Conservation (phyloP, 2,113 vertebrate genomes). For the Madoqua kirkii region DNA sequence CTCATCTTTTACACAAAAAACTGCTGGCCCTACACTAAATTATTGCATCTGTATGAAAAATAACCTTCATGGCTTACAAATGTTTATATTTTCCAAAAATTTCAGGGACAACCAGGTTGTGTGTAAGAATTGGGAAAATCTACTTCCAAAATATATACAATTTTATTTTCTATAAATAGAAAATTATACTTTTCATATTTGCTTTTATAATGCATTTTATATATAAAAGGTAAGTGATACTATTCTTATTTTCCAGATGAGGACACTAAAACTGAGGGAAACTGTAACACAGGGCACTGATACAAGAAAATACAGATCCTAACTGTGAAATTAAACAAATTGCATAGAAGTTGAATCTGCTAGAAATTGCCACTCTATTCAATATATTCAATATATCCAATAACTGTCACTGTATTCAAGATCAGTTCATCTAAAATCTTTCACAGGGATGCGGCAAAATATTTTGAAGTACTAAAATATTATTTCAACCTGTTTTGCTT, state of each 20-base stretch:
- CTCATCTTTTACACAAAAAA: neutral
- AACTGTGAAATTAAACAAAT: neutral
- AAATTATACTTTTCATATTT: neutral
- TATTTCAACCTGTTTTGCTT: neutral
- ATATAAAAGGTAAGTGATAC: neutral
- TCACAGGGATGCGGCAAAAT: neutral
- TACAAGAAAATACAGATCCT: neutral
- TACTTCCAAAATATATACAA: neutral
- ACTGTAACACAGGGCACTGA: neutral
- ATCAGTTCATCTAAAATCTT: neutral
- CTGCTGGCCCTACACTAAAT: neutral
- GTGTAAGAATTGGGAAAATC: neutral
- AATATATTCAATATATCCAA: neutral
- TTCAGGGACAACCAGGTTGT: neutral
- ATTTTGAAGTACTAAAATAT: neutral
- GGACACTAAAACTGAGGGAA: neutral
- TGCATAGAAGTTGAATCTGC: neutral
- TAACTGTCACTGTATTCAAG: neutral
- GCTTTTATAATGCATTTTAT: neutral
- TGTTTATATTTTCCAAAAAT: neutral
- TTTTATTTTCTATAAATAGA: neutral
- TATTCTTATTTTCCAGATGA: neutral
- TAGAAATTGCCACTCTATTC: neutral
- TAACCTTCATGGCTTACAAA: neutral
- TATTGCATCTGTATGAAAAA: neutral